These are phyloP conservation scores for Ceyx erithaca DNA, from an alignment of 2,797 vertebrate species.

Conservation along the genomic window DNA sequence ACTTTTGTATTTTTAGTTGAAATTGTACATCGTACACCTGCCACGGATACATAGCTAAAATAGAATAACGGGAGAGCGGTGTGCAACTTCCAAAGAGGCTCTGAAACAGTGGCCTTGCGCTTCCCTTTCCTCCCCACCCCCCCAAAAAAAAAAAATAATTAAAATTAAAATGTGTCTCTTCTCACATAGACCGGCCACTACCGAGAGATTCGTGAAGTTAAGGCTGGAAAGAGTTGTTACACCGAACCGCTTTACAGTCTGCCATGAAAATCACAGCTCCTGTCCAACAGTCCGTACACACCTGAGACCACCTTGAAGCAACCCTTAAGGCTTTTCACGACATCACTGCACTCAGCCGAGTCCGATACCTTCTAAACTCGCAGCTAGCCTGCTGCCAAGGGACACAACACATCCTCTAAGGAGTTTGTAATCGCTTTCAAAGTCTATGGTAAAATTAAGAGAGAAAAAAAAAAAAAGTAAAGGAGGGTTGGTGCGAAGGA, in stretches of 20 bases:
- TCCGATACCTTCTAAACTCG: slow-evolving; percentile 71
- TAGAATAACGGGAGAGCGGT: slow-evolving; percentile 37
- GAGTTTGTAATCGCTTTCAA: slow-evolving; percentile 65
- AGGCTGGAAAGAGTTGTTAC: slow-evolving; percentile 5
- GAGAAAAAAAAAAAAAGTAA: not conserved
- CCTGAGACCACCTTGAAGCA: slow-evolving; percentile 64
- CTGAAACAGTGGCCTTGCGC: not conserved
- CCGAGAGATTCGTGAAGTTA: not conserved
- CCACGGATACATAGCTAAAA: slow-evolving; percentile 54
- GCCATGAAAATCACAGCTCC: not conserved
- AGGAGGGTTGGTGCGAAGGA: not conserved
- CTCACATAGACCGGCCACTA: not conserved
- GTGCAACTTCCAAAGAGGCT: slow-evolving; percentile 34
- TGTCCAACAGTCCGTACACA: not conserved
- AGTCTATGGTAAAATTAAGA: slow-evolving; percentile 72
- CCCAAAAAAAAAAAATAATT: not conserved
- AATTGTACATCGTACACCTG: slow-evolving; percentile 62
- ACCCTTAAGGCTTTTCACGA: slow-evolving; percentile 84
- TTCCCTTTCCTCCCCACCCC: not conserved
- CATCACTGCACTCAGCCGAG: slow-evolving; percentile 76
- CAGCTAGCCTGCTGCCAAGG: slow-evolving; percentile 53
- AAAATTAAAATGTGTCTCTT: not conserved
- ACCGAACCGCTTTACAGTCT: not conserved
- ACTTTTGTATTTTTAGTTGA: slow-evolving; percentile 46
- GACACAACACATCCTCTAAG: slow-evolving; percentile 62